Conservation (phyloP, 2,888 invertebrate genomes). For the Thymelicus sylvestris region DNA sequence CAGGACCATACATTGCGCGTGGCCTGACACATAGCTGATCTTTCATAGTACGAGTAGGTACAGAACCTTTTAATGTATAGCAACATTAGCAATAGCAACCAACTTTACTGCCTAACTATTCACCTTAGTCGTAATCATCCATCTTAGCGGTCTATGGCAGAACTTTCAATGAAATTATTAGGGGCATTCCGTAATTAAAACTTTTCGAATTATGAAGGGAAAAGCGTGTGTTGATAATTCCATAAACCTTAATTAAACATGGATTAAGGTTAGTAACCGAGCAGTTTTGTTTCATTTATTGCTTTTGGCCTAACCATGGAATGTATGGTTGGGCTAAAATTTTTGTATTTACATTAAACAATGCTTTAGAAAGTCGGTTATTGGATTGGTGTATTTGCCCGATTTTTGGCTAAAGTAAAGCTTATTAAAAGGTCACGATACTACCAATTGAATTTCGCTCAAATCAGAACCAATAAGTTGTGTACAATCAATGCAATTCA, state of each 20-base stretch:
- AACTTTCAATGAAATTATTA: conserved; percentile 12
- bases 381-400: no score
- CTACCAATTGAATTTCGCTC: no score
- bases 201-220: conserved; percentile 14
- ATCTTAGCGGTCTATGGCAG: not conserved
- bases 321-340: no score
- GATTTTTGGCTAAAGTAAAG: no score
- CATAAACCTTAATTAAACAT: conserved; percentile 1
- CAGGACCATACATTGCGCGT: no score
- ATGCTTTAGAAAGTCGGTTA: no score
- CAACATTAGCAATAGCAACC: not conserved
- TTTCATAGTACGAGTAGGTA: no score
- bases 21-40: no score
- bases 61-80: not conserved
- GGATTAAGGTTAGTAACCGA: not conserved
- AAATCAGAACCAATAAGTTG: conserved; percentile 4
- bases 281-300: not conserved
- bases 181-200: conserved; percentile 2
- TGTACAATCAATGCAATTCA: conserved; percentile 17
- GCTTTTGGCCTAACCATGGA: not conserved
- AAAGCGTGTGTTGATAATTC: not conserved
- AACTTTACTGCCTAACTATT: not conserved
- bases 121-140: conserved; percentile 6
- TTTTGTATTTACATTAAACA: no score
- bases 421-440: no score